phyloP scores from a whole-genome alignment of 1,140 invertebrate species.

The Pantala flavescens region DNA sequence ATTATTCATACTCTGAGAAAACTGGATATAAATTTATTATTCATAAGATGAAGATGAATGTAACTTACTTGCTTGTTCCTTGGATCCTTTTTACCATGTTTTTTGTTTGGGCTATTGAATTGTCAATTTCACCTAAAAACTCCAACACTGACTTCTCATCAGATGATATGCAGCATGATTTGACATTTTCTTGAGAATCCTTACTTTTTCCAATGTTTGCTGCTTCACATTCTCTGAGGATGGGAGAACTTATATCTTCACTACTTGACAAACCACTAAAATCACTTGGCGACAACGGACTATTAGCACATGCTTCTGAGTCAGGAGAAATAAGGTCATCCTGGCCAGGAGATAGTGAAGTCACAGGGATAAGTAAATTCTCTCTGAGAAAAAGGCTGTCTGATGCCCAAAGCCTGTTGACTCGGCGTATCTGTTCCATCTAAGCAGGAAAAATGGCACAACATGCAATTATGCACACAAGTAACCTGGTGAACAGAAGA shows the following conservation, averaged over 20 bases:
- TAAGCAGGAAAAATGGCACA: constrained; percentile 37
- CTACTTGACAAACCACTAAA: background rate
- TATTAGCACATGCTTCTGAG: constrained; percentile 16
- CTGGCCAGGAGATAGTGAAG: constrained; percentile 27
- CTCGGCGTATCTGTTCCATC: constrained; percentile 82
- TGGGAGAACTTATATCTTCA: background rate
- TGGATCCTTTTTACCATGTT: constrained; percentile 72
- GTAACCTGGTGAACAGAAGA: background rate
- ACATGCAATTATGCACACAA: constrained; percentile 13
- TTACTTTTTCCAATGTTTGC: constrained; percentile 15
- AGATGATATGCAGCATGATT: constrained; percentile 16
- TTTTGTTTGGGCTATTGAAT: constrained; percentile 70
- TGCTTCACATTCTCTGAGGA: constrained; percentile 1
- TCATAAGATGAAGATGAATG: too few species aligned
- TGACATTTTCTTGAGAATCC: constrained; percentile 19
- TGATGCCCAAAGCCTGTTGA: constrained; percentile 75
- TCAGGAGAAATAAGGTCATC: background rate
- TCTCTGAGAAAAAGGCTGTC: constrained; percentile 81
- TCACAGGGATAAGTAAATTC: constrained; percentile 66
- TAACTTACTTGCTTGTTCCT: constrained; percentile 64
- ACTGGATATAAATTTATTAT: too few species aligned
- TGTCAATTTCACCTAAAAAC: constrained; percentile 78
- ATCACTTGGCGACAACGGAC: constrained; percentile 15
- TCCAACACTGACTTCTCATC: constrained; percentile 57
- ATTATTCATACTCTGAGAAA: too few species aligned